phyloP scores from a whole-genome alignment of 2,113 vertebrate species.

The Neofelis nebulosa region DNA sequence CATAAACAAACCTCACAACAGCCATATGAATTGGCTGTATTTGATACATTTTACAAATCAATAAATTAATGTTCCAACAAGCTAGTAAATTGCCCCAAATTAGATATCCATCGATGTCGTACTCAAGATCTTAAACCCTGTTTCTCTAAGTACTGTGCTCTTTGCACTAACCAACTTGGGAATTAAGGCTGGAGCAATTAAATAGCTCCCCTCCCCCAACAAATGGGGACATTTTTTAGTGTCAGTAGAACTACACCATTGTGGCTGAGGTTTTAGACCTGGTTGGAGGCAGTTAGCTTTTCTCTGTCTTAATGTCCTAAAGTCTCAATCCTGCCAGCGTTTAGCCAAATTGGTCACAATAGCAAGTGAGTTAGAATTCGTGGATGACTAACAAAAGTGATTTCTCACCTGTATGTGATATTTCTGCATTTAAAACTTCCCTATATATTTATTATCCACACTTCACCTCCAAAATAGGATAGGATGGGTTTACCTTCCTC shows the following conservation, averaged over 20 bases:
- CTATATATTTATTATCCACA: background rate
- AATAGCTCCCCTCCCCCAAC: background rate
- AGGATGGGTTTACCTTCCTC: background rate
- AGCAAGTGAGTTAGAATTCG: background rate
- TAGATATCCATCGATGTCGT: background rate
- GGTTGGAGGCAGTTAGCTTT: background rate
- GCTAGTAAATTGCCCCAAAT: background rate
- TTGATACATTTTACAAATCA: background rate
- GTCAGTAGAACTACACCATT: background rate
- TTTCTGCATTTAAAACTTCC: background rate
- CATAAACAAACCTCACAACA: background rate
- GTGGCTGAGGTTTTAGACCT: background rate
- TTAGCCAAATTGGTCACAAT: background rate
- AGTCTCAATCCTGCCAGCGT: background rate
- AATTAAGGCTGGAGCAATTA: conserved; percentile 4
- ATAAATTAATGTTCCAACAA: background rate
- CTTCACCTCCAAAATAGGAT: background rate
- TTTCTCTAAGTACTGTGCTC: background rate
- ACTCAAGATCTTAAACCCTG: background rate
- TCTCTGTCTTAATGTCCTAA: background rate
- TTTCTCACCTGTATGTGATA: background rate
- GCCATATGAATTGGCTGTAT: background rate
- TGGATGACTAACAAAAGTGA: background rate
- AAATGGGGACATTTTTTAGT: background rate
- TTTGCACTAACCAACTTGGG: background rate